Evolutionary conservation across 2,113 vertebrate genomes (phyloP).

Genomic region (Candoia aspera): DNA sequence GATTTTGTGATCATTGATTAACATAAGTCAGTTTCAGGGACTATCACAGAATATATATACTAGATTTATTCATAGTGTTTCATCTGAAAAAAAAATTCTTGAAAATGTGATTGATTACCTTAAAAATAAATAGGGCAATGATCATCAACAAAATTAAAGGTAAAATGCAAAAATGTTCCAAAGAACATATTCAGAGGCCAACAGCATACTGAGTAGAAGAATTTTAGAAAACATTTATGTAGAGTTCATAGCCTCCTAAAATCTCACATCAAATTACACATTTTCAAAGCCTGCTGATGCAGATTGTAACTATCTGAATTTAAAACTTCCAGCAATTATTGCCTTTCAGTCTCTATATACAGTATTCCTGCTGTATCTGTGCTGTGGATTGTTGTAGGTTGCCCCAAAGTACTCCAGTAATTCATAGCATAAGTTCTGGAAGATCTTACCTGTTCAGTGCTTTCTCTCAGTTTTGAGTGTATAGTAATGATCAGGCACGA

Average conservation of each 20-base stretch:
- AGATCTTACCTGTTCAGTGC: too few species aligned
- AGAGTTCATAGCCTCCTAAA: neutral
- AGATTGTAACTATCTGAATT: neutral
- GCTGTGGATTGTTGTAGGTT: too few species aligned
- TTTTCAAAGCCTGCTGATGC: neutral
- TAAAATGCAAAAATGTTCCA: neutral
- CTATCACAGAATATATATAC: neutral
- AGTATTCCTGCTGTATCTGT: neutral
- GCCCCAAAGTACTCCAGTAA: too few species aligned
- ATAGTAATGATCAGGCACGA: too few species aligned
- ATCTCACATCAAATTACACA: neutral
- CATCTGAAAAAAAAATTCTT: neutral
- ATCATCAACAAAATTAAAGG: neutral
- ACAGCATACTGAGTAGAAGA: neutral
- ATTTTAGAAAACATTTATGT: neutral
- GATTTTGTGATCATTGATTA: neutral
- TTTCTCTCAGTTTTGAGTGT: too few species aligned
- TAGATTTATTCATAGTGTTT: neutral
- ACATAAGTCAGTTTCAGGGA: neutral
- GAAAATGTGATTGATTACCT: neutral
- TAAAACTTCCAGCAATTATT: neutral
- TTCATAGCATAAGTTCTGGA: too few species aligned
- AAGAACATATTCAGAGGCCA: neutral
- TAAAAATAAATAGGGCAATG: constrained; percentile 2
- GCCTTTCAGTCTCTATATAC: neutral